These are phyloP conservation scores for Panagrolaimus sp. DNA, from an alignment of 1,140 invertebrate species.

Conservation along the genomic window DNA sequence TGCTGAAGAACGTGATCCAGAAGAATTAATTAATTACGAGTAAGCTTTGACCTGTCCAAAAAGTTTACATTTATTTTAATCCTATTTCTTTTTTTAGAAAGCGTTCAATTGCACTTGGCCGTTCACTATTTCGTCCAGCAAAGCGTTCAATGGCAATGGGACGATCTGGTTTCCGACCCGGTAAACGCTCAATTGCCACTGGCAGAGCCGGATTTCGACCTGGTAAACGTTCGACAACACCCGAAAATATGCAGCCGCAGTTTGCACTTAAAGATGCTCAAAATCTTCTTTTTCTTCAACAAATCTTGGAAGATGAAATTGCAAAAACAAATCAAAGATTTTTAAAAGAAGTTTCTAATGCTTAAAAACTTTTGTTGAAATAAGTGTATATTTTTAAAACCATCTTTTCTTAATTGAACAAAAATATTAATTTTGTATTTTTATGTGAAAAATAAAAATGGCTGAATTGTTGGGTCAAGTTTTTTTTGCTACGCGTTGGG, in stretches of 20 bases:
- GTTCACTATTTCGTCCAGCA: constrained; percentile 20
- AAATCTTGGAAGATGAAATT: background rate
- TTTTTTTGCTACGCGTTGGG: no score
- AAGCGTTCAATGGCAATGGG: constrained; percentile 24
- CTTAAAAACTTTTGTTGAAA: background rate
- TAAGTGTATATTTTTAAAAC: no score
- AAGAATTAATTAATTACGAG: no score
- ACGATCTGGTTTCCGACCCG: constrained; percentile 15
- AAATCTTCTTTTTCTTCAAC: background rate
- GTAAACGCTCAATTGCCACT: constrained; percentile 17
- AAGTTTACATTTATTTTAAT: no score
- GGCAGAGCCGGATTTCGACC: constrained; percentile 23
- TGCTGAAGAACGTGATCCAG: no score
- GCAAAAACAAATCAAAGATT: background rate
- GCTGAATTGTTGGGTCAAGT: no score
- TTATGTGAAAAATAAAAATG: no score
- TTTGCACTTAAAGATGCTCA: background rate
- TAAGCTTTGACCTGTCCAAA: no score
- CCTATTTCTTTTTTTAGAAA: background rate
- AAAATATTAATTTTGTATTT: no score
- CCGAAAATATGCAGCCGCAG: background rate
- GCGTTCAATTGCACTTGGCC: constrained; percentile 21
- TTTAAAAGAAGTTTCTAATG: background rate
- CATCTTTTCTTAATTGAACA: no score
- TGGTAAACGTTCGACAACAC: constrained; percentile 13